Evolutionary conservation across 2,113 vertebrate genomes (phyloP), one percentile per base, ranked within the genome.

Genomic region (Oreochromis tanganicae): DNA sequence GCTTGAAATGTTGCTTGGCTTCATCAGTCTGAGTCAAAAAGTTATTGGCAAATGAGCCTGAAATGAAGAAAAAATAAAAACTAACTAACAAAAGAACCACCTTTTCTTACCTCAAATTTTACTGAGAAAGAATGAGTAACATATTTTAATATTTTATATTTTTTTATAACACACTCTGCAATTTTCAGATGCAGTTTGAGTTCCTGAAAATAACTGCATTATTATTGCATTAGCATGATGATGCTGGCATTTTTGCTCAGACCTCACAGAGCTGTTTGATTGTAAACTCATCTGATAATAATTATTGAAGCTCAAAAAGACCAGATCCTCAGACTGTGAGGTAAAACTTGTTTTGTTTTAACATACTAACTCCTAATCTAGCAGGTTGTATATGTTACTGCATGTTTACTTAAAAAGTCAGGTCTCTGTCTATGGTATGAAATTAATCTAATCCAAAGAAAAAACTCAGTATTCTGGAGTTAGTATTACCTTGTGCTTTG

Each of bases 1-100:
- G 82, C 29, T 71, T 56, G 43, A 81, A 57, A 83, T 85, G 59
- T 63, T 63, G 36, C 91, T 87, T 92, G 61, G 11, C 2, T 91
- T 63, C 75, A 27, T 91, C 87, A 82, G 59, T 27, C 55, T 94
- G 91, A 88, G 56, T 94, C 78, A 94, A 19, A 73, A 84, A 86
- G 2, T 46, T 29, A n/a, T 36, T 73, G 56, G 84, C 85, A 36
- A 55, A 83, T 17, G 85, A 80, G n/a, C 59, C 89, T 92, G 89
- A 89, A 91, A 82, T 55, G 5, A 80, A 41, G 36, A 7, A 41
- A 0, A 6, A 17, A 55, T 19, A 10, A 66, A 55, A 66, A 38
- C 17, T 63, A 52, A 19, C 50, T 52, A 56, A 24, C 54, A 24
- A 55, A 55, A 55, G n/a, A 7, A n/a, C 9, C 50, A 55, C 54